Evolutionary conservation across 2,113 vertebrate species (phyloP).

Genomic region (Microcebus jonahi): DNA sequence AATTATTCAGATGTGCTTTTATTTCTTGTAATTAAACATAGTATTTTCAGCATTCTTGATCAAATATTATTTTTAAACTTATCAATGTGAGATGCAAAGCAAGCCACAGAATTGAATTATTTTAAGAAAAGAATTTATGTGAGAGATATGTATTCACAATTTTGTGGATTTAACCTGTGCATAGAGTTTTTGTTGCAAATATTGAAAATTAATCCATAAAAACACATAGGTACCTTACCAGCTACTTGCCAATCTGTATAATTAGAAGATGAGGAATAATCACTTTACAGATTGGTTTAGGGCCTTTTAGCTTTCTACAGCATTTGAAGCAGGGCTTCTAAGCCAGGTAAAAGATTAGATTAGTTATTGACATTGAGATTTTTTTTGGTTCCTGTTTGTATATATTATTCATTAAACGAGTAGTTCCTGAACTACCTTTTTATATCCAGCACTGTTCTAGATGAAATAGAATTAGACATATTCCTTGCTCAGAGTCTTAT

Average conservation of each 20-base stretch:
- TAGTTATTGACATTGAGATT: not conserved
- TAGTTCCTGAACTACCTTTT: not conserved
- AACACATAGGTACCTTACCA: not conserved
- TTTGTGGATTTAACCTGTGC: slow-evolving; percentile 10
- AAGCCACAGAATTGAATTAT: not conserved
- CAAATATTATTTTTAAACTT: slow-evolving; percentile 36
- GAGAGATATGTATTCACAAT: not conserved
- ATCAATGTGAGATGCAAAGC: not conserved
- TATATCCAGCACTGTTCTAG: not conserved
- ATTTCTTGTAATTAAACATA: not conserved
- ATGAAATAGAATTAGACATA: not conserved
- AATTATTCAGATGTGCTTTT: slow-evolving; percentile 1
- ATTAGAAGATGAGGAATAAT: not conserved
- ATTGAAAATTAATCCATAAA: slow-evolving; percentile 7
- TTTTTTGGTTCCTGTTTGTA: not conserved
- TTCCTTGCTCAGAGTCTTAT: not conserved
- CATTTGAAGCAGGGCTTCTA: not conserved
- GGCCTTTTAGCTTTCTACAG: not conserved
- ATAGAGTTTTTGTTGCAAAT: not conserved
- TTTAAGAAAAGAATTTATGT: not conserved
- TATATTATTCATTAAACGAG: not conserved
- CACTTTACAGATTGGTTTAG: not conserved
- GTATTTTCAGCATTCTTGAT: not conserved
- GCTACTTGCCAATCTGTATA: not conserved
- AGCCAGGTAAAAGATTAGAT: not conserved